A percentile compares a stretch with the other conserved stretches of the same genome.
These are phyloP conservation scores for Lagocephalus sceleratus DNA, from an alignment of 2,797 vertebrate genomes.

Conservation along the genomic window DNA sequence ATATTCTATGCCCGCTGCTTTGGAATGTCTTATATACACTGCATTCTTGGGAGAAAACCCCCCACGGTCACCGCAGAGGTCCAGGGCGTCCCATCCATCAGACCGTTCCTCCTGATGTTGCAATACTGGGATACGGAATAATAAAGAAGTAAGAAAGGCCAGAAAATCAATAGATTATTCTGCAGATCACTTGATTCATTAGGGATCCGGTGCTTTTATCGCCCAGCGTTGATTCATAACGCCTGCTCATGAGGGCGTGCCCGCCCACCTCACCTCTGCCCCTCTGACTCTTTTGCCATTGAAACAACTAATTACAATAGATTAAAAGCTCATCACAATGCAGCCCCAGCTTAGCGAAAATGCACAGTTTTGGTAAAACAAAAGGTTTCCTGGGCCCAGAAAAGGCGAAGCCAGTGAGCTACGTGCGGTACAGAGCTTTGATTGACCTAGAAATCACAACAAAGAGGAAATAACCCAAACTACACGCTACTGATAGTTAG, in stretches of 20 bases:
- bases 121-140: slow-evolving; percentile 83
- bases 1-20: slow-evolving; percentile 27
- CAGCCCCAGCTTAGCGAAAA: slow-evolving; percentile 72
- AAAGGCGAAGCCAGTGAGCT: slow-evolving; percentile 5
- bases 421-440: slow-evolving; percentile 3
- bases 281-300: slow-evolving; percentile 72
- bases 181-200: slow-evolving; percentile 84
- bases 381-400: slow-evolving; percentile 21
- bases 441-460: slow-evolving; percentile 1
- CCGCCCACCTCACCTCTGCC: slow-evolving; percentile 68
- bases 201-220: slow-evolving; percentile 83
- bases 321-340: slow-evolving; percentile 79
- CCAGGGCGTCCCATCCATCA: slow-evolving; percentile 74
- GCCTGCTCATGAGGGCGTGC: slow-evolving; percentile 74
- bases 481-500: too few species aligned
- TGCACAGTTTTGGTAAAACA: slow-evolving; percentile 43
- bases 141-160: slow-evolving; percentile 82
- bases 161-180: slow-evolving; percentile 86
- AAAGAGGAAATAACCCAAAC: too few species aligned
- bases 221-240: slow-evolving; percentile 78
- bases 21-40: slow-evolving; percentile 35
- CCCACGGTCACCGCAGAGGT: slow-evolving; percentile 59
- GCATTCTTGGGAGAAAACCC: slow-evolving; percentile 37
- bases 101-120: slow-evolving; percentile 79
- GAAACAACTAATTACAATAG: slow-evolving; percentile 78